Evolutionary conservation across 2,888 invertebrate genomes (phyloP), one percentile per base, ranked within the genome.

Genomic region (Drosophila nigricruria): DNA sequence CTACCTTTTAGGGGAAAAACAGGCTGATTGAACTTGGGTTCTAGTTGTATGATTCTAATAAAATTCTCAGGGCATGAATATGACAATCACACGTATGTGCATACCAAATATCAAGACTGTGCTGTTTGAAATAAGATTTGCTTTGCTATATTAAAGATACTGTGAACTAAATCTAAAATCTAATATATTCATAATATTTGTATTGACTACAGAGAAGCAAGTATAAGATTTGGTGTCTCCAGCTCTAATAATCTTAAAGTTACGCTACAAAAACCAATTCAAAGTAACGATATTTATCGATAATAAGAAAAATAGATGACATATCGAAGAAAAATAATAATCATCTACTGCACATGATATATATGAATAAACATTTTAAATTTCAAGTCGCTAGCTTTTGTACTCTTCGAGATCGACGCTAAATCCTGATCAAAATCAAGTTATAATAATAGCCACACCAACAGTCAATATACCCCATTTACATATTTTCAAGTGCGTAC

Each of bases 401-500:
- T 27, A 47, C 10, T 47, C n/a, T 12, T 47, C n/a, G n/a, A 47
- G 27, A 47, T 47, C 45, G 8, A 16, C 8, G 5, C n/a, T n/a
- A n/a, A n/a, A n/a, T n/a, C n/a, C n/a, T n/a, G n/a, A n/a, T n/a
- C n/a, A n/a, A n/a, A n/a, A n/a, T n/a, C n/a, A n/a, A n/a, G n/a
- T n/a, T n/a, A n/a, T n/a, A n/a, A n/a, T n/a, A n/a, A n/a, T n/a
- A n/a, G n/a, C n/a, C n/a, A n/a, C n/a, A n/a, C n/a, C n/a, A n/a
- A n/a, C n/a, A n/a, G n/a, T n/a, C n/a, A 50, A 50, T 50, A 50
- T 34, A 34, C 50, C 50, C 50, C 20, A 50, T 20, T 47, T 30
- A 10, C 47, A n/a, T 6, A 5, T 5, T 20, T 43, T 23, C 12
- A 1, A 23, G 5, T 3, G 42, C 20, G 14, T n/a, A n/a, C 3